Evolutionary conservation across 2,113 vertebrate genomes (phyloP).

Genomic region (Pimephales promelas): DNA sequence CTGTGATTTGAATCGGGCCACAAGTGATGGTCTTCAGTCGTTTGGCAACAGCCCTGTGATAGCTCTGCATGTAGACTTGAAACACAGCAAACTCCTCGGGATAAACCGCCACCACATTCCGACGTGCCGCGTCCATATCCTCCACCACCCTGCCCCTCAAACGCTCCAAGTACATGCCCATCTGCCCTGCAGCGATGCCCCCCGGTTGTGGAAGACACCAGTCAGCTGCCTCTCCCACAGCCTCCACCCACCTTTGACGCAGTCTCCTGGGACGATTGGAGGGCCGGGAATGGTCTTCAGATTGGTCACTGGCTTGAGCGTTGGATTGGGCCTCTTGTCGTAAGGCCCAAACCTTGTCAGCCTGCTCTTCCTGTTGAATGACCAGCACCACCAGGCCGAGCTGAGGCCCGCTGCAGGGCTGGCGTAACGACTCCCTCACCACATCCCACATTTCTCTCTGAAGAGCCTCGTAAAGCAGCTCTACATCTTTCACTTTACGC

Average conservation of each 20-base stretch:
- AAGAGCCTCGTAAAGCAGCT: slow-evolving; percentile 86
- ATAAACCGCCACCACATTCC: slow-evolving; percentile 83
- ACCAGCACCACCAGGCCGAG: slow-evolving; percentile 83
- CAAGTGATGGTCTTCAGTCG: slow-evolving; percentile 75
- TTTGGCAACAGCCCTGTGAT: slow-evolving; percentile 81
- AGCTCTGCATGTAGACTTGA: slow-evolving; percentile 84
- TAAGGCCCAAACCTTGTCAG: slow-evolving; percentile 71
- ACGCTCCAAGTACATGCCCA: slow-evolving; percentile 77
- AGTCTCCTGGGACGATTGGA: slow-evolving; percentile 73
- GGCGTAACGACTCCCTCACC: slow-evolving; percentile 81
- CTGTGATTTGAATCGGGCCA: slow-evolving; percentile 76
- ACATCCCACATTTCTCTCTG: slow-evolving; percentile 87
- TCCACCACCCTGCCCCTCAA: slow-evolving; percentile 78
- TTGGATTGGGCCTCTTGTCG: slow-evolving; percentile 64
- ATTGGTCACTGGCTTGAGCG: slow-evolving; percentile 20
- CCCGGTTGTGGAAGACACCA: slow-evolving; percentile 79
- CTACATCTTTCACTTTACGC: slow-evolving; percentile 85
- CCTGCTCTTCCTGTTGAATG: slow-evolving; percentile 85
- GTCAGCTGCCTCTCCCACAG: slow-evolving; percentile 75
- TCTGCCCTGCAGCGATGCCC: slow-evolving; percentile 69
- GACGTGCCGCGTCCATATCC: slow-evolving; percentile 80
- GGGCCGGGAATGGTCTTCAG: slow-evolving; percentile 54
- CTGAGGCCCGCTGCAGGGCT: slow-evolving; percentile 75
- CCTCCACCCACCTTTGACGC: slow-evolving; percentile 80
- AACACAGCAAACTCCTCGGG: slow-evolving; percentile 83